These are phyloP conservation scores for Coracopsis vasa DNA, from an alignment of 2,113 vertebrate species.

Conservation along the genomic window DNA sequence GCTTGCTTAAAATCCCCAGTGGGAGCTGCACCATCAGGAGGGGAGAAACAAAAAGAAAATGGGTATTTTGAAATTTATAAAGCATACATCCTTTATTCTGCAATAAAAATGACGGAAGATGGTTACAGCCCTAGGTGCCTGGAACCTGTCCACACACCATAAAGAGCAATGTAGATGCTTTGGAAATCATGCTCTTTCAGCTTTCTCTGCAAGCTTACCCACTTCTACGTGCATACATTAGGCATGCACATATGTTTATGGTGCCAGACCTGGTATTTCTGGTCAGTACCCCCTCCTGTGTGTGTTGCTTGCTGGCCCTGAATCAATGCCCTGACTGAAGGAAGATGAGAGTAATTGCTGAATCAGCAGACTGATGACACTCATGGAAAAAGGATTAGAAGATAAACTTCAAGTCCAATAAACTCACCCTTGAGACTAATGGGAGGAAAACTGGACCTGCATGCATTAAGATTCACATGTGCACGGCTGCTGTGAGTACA, in stretches of 20 bases:
- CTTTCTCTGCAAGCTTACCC: background rate
- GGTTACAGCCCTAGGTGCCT: background rate
- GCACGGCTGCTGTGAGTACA: background rate
- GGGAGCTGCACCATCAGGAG: background rate
- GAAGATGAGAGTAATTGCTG: background rate
- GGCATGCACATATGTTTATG: background rate
- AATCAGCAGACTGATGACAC: background rate
- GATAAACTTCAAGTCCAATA: background rate
- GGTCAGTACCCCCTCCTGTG: background rate
- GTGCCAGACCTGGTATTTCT: background rate
- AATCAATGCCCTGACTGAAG: background rate
- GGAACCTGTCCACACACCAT: background rate
- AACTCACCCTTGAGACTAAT: background rate
- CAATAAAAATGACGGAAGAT: background rate
- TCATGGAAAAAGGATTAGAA: background rate
- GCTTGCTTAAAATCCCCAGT: background rate
- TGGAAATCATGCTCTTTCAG: background rate
- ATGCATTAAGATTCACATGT: background rate
- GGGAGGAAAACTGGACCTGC: background rate
- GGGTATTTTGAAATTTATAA: background rate
- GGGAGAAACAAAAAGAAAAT: background rate
- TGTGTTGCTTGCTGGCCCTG: background rate
- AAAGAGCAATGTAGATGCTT: background rate
- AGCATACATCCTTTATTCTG: background rate
- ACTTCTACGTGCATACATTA: background rate